These are phyloP conservation scores for Luperina testacea DNA, from an alignment of 2,888 invertebrate genomes.

Conservation along the genomic window DNA sequence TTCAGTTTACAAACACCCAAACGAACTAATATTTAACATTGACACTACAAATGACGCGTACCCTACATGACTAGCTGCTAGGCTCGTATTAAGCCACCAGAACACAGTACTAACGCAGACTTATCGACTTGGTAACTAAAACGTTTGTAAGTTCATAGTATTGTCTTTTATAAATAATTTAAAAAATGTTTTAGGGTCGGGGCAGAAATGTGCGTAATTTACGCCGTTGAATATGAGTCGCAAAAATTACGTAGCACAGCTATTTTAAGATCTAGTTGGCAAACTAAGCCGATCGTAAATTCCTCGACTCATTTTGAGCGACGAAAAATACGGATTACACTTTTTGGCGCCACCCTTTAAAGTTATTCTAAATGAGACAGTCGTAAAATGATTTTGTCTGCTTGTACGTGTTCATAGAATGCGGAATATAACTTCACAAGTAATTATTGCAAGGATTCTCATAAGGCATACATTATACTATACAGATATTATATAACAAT, in stretches of 20 bases:
- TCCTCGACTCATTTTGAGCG: conserved; percentile 2
- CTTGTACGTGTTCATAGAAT: conserved; percentile 32
- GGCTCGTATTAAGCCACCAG: conserved; percentile 52
- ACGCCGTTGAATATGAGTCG: conserved; percentile 6
- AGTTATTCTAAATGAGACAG: conserved; percentile 12
- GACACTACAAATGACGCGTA: conserved; percentile 51
- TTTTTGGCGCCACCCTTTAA: neutral
- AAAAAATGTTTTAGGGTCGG: neutral
- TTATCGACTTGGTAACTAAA: conserved; percentile 54
- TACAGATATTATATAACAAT: conserved; percentile 59
- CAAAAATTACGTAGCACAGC: neutral
- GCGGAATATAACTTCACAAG: conserved; percentile 46
- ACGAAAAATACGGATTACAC: conserved; percentile 1
- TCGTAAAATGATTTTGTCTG: conserved; percentile 30
- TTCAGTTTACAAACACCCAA: conserved; percentile 25
- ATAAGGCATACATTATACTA: conserved; percentile 60
- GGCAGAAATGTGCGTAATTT: neutral
- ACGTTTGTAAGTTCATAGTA: conserved; percentile 31
- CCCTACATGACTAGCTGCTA: conserved; percentile 71
- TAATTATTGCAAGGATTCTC: conserved; percentile 58
- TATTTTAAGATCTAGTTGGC: neutral
- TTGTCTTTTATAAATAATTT: conserved; percentile 37
- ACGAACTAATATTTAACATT: conserved; percentile 31
- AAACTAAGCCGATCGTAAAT: neutral
- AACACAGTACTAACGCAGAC: conserved; percentile 55